Conservation (phyloP, 2,888 invertebrate species). For the Myopa testacea region DNA sequence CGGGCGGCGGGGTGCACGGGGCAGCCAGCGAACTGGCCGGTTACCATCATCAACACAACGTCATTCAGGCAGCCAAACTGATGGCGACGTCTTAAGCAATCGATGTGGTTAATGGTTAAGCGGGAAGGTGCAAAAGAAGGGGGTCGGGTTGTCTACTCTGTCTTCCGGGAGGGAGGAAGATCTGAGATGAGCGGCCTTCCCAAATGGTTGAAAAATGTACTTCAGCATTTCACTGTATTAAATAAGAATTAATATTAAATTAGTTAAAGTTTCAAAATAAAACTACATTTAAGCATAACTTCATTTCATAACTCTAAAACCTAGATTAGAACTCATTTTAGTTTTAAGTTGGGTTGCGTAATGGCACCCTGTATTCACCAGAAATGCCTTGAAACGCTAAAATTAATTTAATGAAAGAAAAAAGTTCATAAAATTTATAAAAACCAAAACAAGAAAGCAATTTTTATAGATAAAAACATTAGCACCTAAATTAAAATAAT, state of each 20-base stretch:
- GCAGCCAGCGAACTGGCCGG: conserved; percentile 68
- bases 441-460: background rate
- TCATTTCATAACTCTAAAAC: too few relatives aligned
- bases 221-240: too few relatives aligned
- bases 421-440: background rate
- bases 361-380: conserved; percentile 12
- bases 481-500: background rate
- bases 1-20: conserved; percentile 52
- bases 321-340: too few relatives aligned
- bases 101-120: background rate
- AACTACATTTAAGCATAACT: too few relatives aligned
- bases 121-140: too few relatives aligned
- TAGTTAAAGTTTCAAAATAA: too few relatives aligned
- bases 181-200: too few relatives aligned
- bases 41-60: conserved; percentile 87
- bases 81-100: conserved; percentile 84
- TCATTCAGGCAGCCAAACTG: conserved; percentile 84
- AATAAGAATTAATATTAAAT: too few relatives aligned
- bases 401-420: background rate
- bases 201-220: too few relatives aligned
- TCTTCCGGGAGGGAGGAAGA: too few relatives aligned
- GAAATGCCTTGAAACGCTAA: conserved; percentile 4
- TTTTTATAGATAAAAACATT: background rate
- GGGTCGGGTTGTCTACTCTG: too few relatives aligned
- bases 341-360: too few relatives aligned